Evolutionary conservation across 2,113 vertebrate species (phyloP).

Genomic region (Eretmochelys imbricata): DNA sequence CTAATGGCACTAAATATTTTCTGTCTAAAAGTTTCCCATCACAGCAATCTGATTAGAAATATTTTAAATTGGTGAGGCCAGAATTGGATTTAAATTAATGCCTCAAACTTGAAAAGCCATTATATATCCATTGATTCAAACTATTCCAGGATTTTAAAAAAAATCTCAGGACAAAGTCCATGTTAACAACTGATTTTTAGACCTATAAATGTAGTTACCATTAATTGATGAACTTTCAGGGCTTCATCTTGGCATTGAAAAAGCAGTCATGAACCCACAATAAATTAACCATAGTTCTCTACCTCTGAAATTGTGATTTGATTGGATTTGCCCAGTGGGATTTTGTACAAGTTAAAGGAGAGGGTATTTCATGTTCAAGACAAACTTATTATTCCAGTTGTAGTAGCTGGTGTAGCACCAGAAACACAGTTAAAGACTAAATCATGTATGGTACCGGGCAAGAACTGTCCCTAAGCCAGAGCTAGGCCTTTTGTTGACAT

Average conservation of each 20-base stretch:
- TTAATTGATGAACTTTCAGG: background rate
- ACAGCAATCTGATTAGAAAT: conserved; percentile 20
- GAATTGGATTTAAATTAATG: conserved; percentile 3
- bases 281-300: background rate
- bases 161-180: background rate
- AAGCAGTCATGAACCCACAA: background rate
- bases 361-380: background rate
- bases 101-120: background rate
- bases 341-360: background rate
- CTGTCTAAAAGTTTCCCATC: conserved; percentile 12
- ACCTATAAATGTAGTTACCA: background rate
- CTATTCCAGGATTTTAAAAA: background rate
- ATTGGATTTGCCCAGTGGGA: background rate
- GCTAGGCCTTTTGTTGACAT: background rate
- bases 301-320: background rate
- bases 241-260: background rate
- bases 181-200: background rate
- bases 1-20: conserved; percentile 13
- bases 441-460: background rate
- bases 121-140: background rate
- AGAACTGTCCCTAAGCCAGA: background rate
- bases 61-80: background rate
- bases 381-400: background rate
- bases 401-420: rapidly evolving
- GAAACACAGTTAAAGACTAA: background rate